Percentiles rank a stretch among this genome's conserved stretches.
Evolutionary conservation across 2,888 invertebrate genomes (phyloP).

Genomic region (Stramonita haemastoma): DNA sequence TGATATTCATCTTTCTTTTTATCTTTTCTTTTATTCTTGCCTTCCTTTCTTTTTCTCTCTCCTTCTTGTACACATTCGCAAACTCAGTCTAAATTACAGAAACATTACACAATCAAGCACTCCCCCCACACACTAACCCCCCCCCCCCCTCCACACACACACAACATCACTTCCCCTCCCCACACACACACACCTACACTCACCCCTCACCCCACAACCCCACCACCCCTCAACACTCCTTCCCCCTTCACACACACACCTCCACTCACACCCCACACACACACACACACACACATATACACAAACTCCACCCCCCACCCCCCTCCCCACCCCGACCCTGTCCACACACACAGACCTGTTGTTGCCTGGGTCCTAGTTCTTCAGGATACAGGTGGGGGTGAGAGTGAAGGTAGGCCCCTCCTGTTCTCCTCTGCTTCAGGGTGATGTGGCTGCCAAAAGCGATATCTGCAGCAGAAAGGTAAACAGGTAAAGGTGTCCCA

Average conservation of each 20-base stretch:
- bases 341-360: constrained; percentile 84
- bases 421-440: constrained; percentile 94
- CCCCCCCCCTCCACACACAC: no score
- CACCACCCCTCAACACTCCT: no score
- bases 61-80: neutral
- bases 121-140: no score
- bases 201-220: no score
- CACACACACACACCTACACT: no score
- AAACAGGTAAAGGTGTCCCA: no score
- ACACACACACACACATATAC: neutral
- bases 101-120: no score
- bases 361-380: constrained; percentile 90
- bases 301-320: neutral
- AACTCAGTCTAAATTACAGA: no score
- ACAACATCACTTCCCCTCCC: no score
- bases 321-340: no score
- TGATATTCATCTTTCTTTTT: no score
- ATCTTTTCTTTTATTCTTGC: no score
- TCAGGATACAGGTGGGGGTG: constrained; percentile 97
- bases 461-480: constrained; percentile 82
- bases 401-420: constrained; percentile 96
- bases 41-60: neutral
- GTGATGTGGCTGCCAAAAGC: constrained; percentile 93
- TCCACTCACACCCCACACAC: neutral
- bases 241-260: neutral